Conservation (phyloP, 1,140 invertebrate genomes). For the Trissolcus basalis region DNA sequence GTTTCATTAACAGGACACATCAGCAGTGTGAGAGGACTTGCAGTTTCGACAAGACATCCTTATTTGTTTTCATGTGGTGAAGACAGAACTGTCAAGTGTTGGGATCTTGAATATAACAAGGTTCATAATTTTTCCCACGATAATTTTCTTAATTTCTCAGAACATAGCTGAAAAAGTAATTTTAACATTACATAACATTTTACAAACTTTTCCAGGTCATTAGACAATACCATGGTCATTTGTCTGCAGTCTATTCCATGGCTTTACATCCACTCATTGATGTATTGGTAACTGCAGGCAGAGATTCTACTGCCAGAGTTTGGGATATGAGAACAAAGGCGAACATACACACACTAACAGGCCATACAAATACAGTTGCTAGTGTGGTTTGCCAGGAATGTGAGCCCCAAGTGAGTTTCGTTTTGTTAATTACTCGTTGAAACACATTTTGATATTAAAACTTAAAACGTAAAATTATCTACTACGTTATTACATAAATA, state of each 20-base stretch:
- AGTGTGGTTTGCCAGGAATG: constrained; percentile 93
- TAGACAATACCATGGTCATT: constrained; percentile 98
- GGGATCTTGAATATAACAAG: constrained; percentile 99
- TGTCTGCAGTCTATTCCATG: constrained; percentile 96
- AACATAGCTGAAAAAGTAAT: no score
- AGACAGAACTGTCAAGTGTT: constrained; percentile 99
- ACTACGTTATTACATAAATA: no score
- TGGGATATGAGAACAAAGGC: constrained; percentile 99
- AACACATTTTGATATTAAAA: no score
- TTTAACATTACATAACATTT: no score
- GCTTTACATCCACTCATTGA: constrained; percentile 97
- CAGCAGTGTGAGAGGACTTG: constrained; percentile 95
- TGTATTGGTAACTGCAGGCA: constrained; percentile 93
- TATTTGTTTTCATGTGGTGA: constrained; percentile 99
- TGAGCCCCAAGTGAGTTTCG: constrained; percentile 88
- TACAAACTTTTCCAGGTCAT: constrained; percentile 82
- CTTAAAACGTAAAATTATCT: no score
- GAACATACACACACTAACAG: constrained; percentile 97
- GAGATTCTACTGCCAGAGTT: constrained; percentile 96
- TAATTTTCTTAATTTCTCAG: no score
- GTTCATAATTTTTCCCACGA: no score
- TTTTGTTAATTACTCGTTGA: no score
- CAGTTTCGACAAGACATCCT: constrained; percentile 95
- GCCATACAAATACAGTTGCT: constrained; percentile 98
- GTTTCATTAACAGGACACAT: constrained; percentile 99